A percentile compares a stretch with the other conserved stretches of the same genome.
phyloP scores from a whole-genome alignment of 2,888 invertebrate genomes.

The Lissocephala sabroskyi region DNA sequence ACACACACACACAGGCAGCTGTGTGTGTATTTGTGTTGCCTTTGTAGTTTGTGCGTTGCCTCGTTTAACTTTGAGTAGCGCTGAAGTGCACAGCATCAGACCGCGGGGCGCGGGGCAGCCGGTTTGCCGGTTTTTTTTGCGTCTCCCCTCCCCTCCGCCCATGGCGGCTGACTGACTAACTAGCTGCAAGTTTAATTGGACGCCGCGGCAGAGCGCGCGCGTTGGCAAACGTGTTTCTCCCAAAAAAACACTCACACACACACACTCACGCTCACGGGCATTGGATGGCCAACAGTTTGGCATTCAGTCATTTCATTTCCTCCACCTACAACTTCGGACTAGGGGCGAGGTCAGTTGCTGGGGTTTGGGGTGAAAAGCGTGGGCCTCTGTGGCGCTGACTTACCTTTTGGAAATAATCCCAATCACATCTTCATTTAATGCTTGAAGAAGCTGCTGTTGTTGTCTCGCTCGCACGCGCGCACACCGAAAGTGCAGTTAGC shows the following conservation, averaged over 20 bases:
- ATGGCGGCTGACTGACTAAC: background rate
- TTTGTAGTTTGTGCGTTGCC: slow-evolving; percentile 17
- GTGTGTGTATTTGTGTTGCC: slow-evolving; percentile 12
- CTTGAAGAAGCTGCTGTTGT: too few species aligned
- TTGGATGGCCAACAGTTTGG: too few species aligned
- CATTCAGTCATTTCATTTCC: slow-evolving; percentile 26
- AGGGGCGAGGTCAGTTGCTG: slow-evolving; percentile 36
- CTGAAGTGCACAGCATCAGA: slow-evolving; percentile 26
- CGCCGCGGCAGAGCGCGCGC: slow-evolving; percentile 23
- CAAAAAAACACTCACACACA: background rate
- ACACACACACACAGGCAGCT: slow-evolving; percentile 1
- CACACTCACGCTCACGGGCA: too few species aligned
- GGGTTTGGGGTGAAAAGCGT: too few species aligned
- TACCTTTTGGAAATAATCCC: too few species aligned
- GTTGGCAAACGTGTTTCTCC: slow-evolving; percentile 57
- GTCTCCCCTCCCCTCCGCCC: background rate
- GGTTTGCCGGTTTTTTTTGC: slow-evolving; percentile 25
- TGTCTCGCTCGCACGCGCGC: slow-evolving; percentile 4
- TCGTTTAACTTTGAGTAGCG: slow-evolving; percentile 37
- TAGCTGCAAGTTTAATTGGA: slow-evolving; percentile 46
- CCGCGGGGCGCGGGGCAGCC: too few species aligned
- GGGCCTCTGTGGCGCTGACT: too few species aligned
- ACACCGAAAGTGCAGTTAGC: background rate
- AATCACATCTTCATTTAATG: too few species aligned
- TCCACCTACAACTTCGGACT: slow-evolving; percentile 20